Conservation (phyloP, 2,113 vertebrate genomes). For the Vidua chalybeata region DNA sequence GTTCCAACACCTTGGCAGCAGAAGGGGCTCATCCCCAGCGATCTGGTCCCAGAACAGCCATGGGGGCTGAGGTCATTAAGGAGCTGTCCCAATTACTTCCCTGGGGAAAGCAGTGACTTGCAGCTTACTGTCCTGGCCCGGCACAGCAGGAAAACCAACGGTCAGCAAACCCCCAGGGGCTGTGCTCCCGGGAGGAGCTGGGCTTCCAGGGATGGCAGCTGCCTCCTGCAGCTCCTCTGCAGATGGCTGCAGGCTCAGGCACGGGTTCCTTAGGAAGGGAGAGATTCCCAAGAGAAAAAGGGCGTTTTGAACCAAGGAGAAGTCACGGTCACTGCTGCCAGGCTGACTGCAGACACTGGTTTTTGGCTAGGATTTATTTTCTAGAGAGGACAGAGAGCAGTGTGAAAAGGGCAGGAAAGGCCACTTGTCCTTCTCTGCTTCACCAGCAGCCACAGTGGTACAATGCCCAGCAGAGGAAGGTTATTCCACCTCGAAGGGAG, state of each 20-base stretch:
- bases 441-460: background rate
- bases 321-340: background rate
- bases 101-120: conserved; percentile 65
- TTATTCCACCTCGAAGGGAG: background rate
- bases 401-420: background rate
- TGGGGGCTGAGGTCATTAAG: background rate
- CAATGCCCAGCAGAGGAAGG: background rate
- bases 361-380: background rate
- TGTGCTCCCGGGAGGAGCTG: background rate
- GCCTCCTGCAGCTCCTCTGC: background rate
- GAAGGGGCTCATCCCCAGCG: conserved; percentile 48
- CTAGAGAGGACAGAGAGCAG: background rate
- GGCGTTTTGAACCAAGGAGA: background rate
- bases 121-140: conserved; percentile 33
- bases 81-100: conserved; percentile 72
- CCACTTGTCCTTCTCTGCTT: background rate
- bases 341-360: background rate
- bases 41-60: conserved; percentile 41
- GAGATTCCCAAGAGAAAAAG: background rate
- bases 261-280: background rate
- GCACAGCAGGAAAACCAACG: conserved; percentile 56
- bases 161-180: background rate
- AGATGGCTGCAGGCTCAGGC: background rate
- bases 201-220: conserved; percentile 2
- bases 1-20: conserved; percentile 70